phyloP scores from a whole-genome alignment of 2,113 vertebrate genomes.

The Neoarius graeffei region DNA sequence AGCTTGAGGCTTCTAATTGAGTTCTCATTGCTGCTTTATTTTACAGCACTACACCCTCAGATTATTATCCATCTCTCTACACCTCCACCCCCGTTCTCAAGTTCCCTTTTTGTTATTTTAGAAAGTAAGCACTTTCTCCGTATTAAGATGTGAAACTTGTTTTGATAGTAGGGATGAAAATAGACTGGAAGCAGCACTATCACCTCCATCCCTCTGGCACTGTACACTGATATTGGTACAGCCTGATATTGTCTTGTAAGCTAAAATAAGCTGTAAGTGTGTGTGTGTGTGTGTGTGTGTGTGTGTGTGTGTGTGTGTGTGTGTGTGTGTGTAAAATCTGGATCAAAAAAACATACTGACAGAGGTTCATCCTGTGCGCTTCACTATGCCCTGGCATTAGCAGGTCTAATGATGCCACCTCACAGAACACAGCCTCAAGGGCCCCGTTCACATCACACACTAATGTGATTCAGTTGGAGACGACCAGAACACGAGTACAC shows the following conservation, averaged over 20 bases:
- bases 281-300: slow-evolving; percentile 48
- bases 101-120: slow-evolving; percentile 72
- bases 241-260: slow-evolving; percentile 57
- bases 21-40: slow-evolving; percentile 79
- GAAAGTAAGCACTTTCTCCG: slow-evolving; percentile 87
- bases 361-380: slow-evolving; percentile 7
- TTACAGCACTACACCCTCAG: slow-evolving; percentile 78
- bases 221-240: slow-evolving; percentile 57
- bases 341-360: slow-evolving; percentile 32
- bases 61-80: slow-evolving; percentile 69
- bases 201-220: slow-evolving; percentile 43
- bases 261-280: slow-evolving; percentile 43
- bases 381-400: background rate
- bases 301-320: slow-evolving; percentile 20
- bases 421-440: background rate
- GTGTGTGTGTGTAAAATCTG: slow-evolving; percentile 40
- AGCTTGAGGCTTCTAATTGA: slow-evolving; percentile 87
- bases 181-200: slow-evolving; percentile 70
- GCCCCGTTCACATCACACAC: background rate
- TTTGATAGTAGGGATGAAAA: slow-evolving; percentile 75
- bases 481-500: slow-evolving; percentile 57
- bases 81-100: slow-evolving; percentile 63
- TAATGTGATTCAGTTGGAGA: slow-evolving; percentile 69
- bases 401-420: slow-evolving; percentile 30
- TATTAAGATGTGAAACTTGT: slow-evolving; percentile 85